These are phyloP conservation scores for Aspidiotus rigidus DNA, from an alignment of 2,888 invertebrate species.

Conservation along the genomic window DNA sequence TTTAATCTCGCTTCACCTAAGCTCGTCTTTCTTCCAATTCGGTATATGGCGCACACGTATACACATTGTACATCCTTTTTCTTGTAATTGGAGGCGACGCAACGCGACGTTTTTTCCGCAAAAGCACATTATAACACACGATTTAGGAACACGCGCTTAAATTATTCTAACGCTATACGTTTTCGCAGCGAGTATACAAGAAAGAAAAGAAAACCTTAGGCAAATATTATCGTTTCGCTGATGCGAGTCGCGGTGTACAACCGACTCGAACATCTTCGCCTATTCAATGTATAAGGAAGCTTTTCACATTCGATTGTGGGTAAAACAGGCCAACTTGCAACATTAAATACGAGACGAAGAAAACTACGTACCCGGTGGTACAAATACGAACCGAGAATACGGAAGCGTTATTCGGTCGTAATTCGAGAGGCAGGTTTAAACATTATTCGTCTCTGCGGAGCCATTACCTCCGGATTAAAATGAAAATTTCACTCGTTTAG, in stretches of 20 bases:
- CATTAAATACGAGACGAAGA: slow-evolving; percentile 19
- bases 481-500: slow-evolving; percentile 10
- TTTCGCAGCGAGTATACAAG: not conserved
- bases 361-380: not conserved
- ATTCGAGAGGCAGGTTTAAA: slow-evolving; percentile 21
- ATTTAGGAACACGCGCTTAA: not conserved
- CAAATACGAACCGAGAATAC: not conserved
- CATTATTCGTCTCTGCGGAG: slow-evolving; percentile 15
- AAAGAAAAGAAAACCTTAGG: not conserved
- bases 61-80: too few species aligned
- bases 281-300: not conserved
- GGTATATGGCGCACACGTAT: too few species aligned
- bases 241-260: not conserved
- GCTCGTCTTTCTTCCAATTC: too few species aligned
- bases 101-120: too few species aligned
- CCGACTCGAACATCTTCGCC: not conserved
- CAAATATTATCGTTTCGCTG: not conserved
- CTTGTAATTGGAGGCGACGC: too few species aligned
- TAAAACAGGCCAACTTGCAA: slow-evolving; percentile 5
- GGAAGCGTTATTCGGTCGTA: slow-evolving; percentile 12
- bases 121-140: not conserved
- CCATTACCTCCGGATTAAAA: slow-evolving; percentile 23
- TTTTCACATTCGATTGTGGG: slow-evolving; percentile 11
- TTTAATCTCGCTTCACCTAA: too few species aligned
- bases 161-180: not conserved